Evolutionary conservation across 2,113 vertebrate species (phyloP).

Genomic region (Megaleporinus macrocephalus): DNA sequence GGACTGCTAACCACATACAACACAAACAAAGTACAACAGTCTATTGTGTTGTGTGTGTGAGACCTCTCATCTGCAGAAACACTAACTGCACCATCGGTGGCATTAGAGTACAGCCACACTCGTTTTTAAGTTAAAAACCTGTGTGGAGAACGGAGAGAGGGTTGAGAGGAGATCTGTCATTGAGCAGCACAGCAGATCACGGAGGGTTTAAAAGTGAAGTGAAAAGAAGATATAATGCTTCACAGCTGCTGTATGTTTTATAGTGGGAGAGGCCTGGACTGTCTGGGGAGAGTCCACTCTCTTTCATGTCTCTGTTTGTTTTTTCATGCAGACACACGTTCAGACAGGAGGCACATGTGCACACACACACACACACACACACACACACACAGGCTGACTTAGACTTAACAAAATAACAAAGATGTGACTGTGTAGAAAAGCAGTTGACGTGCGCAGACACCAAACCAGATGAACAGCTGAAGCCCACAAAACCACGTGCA

Average conservation of each 20-base stretch:
- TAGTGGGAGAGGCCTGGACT: not conserved
- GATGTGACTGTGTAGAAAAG: constrained; percentile 37
- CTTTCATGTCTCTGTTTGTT: constrained; percentile 28
- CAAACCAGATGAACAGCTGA: constrained; percentile 32
- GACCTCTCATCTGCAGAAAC: constrained; percentile 1
- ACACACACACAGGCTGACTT: constrained; percentile 24
- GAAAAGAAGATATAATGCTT: constrained; percentile 17
- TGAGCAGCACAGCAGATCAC: constrained; percentile 6
- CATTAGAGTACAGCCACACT: not conserved
- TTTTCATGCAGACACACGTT: constrained; percentile 17
- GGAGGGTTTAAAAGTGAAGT: constrained; percentile 1
- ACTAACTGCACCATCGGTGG: not conserved
- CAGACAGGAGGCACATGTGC: constrained; percentile 7
- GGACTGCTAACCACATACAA: not conserved
- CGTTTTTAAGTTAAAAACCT: not conserved
- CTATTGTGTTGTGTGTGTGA: constrained; percentile 1
- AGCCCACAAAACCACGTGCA: not conserved
- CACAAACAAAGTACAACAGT: not conserved
- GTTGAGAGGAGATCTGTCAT: constrained; percentile 9
- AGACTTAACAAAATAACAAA: not conserved
- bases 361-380: constrained; percentile 27
- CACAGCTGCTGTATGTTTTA: constrained; percentile 9
- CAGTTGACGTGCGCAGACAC: not conserved
- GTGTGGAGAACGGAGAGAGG: not conserved
- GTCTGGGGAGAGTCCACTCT: constrained; percentile 9